Evolutionary conservation across 2,888 invertebrate genomes (phyloP).

Genomic region (Agrochola circellaris): DNA sequence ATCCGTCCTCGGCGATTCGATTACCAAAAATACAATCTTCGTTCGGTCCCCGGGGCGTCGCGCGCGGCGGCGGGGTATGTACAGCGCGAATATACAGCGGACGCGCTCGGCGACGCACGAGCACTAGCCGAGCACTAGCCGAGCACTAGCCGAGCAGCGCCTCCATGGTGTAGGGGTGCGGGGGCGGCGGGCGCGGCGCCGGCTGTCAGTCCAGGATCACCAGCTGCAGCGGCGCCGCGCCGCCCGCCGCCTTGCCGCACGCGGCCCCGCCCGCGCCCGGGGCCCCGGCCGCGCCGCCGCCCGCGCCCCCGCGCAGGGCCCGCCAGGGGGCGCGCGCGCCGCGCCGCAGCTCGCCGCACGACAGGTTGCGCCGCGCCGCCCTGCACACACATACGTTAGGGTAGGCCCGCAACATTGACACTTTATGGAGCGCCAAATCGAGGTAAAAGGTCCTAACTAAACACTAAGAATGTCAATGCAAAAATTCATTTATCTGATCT

Average conservation of each 20-base stretch:
- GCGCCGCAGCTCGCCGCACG: constrained; percentile 90
- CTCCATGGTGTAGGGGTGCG: constrained; percentile 92
- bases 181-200: constrained; percentile 85
- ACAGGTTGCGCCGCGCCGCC: constrained; percentile 95
- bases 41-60: constrained; percentile 71
- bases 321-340: constrained; percentile 91
- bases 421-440: background rate
- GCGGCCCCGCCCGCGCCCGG: constrained; percentile 91
- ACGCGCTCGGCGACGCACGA: constrained; percentile 62
- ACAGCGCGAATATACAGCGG: constrained; percentile 83
- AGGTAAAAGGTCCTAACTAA: background rate
- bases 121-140: constrained; percentile 1
- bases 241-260: constrained; percentile 23
- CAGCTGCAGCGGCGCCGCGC: constrained; percentile 91
- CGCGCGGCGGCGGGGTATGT: constrained; percentile 74
- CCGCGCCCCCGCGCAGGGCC: constrained; percentile 89
- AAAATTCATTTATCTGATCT: background rate
- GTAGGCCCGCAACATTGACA: background rate
- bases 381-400: constrained; percentile 84
- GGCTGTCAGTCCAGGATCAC: constrained; percentile 94
- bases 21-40: constrained; percentile 90
- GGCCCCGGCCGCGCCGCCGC: constrained; percentile 93
- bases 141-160: constrained; percentile 76
- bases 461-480: background rate
- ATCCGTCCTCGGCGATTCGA: constrained; percentile 89